Percentiles rank a stretch among this genome's conserved stretches.
phyloP scores from a whole-genome alignment of 2,888 invertebrate genomes.

The Cosmorhoe ocellata region DNA sequence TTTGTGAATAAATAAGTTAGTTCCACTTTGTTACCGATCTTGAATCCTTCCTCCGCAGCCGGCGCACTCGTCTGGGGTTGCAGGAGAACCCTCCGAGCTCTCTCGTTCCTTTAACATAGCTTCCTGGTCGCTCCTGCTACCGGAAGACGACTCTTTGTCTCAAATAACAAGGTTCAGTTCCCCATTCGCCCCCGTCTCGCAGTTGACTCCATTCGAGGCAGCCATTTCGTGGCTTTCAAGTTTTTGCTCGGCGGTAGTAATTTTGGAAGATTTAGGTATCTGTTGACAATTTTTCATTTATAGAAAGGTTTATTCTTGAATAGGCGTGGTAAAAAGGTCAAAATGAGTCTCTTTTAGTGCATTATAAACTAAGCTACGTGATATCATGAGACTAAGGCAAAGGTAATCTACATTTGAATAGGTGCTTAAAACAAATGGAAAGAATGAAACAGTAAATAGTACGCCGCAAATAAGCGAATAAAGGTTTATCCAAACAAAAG shows the following conservation, averaged over 20 bases:
- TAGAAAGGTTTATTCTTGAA: too few species aligned
- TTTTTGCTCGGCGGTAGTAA: slow-evolving; percentile 25
- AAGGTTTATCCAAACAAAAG: slow-evolving; percentile 44
- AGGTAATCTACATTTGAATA: too few species aligned
- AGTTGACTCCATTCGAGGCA: slow-evolving; percentile 39
- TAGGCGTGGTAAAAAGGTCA: too few species aligned
- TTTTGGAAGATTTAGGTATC: slow-evolving; percentile 21
- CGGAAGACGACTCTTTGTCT: slow-evolving; percentile 59
- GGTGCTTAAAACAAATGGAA: slow-evolving; percentile 16
- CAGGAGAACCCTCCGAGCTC: slow-evolving; percentile 75
- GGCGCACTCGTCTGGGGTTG: slow-evolving; percentile 80
- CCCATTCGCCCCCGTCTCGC: slow-evolving; percentile 39
- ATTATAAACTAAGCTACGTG: too few species aligned
- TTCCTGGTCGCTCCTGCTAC: slow-evolving; percentile 52
- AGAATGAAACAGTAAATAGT: slow-evolving; percentile 6
- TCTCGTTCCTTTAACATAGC: slow-evolving; percentile 87
- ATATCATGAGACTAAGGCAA: too few species aligned
- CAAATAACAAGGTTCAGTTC: slow-evolving; percentile 65
- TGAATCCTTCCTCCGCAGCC: slow-evolving; percentile 85
- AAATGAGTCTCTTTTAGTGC: too few species aligned
- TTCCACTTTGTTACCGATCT: slow-evolving; percentile 81
- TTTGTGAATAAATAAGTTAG: too few species aligned
- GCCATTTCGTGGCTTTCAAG: slow-evolving; percentile 43
- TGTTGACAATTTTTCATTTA: slow-evolving; percentile 11
- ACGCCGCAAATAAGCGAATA: slow-evolving; percentile 14